Conservation (phyloP, 2,113 vertebrate species). For the Aix galericulata region DNA sequence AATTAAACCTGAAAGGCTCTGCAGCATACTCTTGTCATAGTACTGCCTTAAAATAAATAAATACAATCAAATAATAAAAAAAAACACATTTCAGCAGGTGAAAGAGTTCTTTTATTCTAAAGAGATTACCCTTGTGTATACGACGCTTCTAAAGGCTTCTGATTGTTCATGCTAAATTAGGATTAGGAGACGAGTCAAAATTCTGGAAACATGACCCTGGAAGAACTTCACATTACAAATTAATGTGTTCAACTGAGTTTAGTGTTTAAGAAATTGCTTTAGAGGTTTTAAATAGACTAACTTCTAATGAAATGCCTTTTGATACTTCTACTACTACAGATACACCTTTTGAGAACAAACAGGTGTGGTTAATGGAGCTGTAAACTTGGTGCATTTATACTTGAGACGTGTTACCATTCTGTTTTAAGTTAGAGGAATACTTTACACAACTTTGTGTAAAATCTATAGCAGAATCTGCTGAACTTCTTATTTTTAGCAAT, state of each 20-base stretch:
- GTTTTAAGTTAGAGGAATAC: not conserved
- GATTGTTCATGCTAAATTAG: not conserved
- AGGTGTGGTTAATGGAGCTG: not conserved
- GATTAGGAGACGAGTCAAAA: not conserved
- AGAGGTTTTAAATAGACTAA: not conserved
- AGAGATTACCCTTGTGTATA: not conserved
- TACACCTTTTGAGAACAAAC: not conserved
- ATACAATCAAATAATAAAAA: not conserved
- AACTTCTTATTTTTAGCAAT: not conserved
- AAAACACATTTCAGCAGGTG: not conserved
- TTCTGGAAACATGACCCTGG: not conserved
- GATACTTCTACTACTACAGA: not conserved
- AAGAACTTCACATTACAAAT: not conserved
- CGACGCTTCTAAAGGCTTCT: not conserved
- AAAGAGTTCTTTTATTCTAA: not conserved
- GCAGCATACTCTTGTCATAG: not conserved
- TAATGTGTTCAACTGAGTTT: not conserved
- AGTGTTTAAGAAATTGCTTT: not conserved
- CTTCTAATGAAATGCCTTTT: not conserved
- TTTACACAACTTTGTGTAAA: not conserved
- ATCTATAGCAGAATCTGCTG: not conserved
- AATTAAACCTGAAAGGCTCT: slow-evolving; percentile 1
- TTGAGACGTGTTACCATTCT: not conserved
- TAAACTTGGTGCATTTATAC: not conserved
- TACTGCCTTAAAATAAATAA: not conserved